Conservation (phyloP, 2,888 invertebrate species). For the Drosophila prolongata region DNA sequence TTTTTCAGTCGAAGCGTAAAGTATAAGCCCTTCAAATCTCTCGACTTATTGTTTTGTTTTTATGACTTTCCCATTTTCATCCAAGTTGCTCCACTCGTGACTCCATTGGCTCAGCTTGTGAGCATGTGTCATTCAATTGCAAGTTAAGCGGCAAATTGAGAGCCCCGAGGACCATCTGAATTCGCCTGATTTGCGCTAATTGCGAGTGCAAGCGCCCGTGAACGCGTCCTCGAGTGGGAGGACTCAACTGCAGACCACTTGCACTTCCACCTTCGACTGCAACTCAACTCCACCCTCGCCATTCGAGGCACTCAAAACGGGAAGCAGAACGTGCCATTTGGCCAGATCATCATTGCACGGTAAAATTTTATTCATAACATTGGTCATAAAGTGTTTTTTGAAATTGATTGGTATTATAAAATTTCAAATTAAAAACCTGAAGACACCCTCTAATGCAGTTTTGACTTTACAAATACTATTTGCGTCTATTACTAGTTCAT, state of each 20-base stretch:
- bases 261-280: slow-evolving; percentile 12
- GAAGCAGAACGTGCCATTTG: slow-evolving; percentile 59
- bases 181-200: slow-evolving; percentile 63
- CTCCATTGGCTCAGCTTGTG: slow-evolving; percentile 18
- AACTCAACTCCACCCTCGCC: slow-evolving; percentile 11
- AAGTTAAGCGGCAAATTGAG: slow-evolving; percentile 53
- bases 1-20: neutral
- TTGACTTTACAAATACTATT: no score
- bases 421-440: no score
- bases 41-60: neutral
- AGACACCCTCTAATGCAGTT: no score
- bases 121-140: slow-evolving; percentile 36
- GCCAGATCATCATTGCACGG: slow-evolving; percentile 16
- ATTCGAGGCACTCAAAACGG: slow-evolving; percentile 19
- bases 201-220: slow-evolving; percentile 44
- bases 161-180: slow-evolving; percentile 30
- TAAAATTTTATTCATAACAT: neutral
- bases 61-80: slow-evolving; percentile 4
- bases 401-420: no score
- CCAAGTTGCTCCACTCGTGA: slow-evolving; percentile 19
- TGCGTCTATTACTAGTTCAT: no score
- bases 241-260: slow-evolving; percentile 31
- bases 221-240: slow-evolving; percentile 32
- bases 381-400: no score
- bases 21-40: neutral